Conservation (phyloP, 2,888 invertebrate species). For the Dynastes hyllus region DNA sequence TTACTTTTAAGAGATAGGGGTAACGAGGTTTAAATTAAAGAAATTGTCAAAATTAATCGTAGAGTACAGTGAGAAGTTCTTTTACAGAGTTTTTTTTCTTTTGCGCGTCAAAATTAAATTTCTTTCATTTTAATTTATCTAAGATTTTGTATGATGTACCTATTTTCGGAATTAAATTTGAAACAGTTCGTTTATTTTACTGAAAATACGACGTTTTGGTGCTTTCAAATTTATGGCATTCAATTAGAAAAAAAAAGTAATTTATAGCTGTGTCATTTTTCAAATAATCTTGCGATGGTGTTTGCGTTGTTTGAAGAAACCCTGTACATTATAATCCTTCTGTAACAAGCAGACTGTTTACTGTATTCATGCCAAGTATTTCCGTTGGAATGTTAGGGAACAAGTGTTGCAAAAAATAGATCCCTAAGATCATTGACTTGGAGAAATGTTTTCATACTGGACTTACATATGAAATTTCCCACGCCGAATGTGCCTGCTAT, state of each 20-base stretch:
- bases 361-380: neutral
- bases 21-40: neutral
- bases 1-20: neutral
- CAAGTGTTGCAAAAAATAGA: neutral
- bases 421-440: neutral
- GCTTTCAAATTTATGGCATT: neutral
- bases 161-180: neutral
- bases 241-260: no score
- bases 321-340: neutral
- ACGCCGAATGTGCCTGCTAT: no score
- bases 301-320: neutral
- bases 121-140: neutral
- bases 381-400: neutral
- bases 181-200: neutral
- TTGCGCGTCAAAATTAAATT: neutral
- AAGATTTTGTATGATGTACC: neutral
- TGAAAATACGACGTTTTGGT: neutral
- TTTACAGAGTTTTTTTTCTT: neutral
- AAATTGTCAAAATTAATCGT: neutral
- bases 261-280: neutral
- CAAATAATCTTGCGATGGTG: neutral
- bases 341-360: neutral
- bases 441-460: neutral
- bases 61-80: neutral
- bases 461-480: no score